A percentile compares a stretch with the other conserved stretches of the same genome.
phyloP scores from a whole-genome alignment of 2,797 vertebrate species.

The Eulemur albifrons region DNA sequence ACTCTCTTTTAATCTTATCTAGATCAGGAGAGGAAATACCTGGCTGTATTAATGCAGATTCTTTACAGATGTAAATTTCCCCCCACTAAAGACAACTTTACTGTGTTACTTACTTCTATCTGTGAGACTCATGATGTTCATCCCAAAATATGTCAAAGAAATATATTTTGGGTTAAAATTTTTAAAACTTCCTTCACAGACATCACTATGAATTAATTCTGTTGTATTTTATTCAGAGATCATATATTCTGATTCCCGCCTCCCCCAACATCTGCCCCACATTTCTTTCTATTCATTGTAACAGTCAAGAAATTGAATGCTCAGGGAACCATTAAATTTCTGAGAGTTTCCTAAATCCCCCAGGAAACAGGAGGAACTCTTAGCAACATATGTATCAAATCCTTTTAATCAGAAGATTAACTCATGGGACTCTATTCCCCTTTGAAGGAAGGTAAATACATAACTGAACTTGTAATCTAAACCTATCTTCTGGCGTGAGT shows the following conservation, averaged over 20 bases:
- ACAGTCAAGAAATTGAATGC: not conserved
- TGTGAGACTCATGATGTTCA: not conserved
- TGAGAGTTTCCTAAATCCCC: slow-evolving; percentile 5
- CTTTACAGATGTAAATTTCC: not conserved
- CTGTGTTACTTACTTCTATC: not conserved
- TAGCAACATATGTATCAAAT: not conserved
- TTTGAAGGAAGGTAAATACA: not conserved
- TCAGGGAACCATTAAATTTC: not conserved
- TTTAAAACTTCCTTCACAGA: not conserved
- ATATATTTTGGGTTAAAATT: not conserved
- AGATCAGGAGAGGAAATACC: not conserved
- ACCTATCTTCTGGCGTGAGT: not conserved
- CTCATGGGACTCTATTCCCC: not conserved
- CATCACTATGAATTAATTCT: not conserved
- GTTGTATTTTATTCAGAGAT: not conserved
- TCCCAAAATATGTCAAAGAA: not conserved
- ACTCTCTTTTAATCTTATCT: not conserved
- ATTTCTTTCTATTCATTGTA: not conserved
- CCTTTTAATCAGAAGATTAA: not conserved
- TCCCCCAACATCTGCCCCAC: rapidly evolving
- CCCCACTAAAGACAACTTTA: not conserved
- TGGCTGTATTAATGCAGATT: not conserved
- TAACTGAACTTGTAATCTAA: not conserved
- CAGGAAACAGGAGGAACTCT: not conserved
- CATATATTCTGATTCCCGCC: not conserved